A percentile compares a stretch with the other conserved stretches of the same genome.
Evolutionary conservation across 2,113 vertebrate genomes (phyloP).

Genomic region (Lepisosteus osseus): DNA sequence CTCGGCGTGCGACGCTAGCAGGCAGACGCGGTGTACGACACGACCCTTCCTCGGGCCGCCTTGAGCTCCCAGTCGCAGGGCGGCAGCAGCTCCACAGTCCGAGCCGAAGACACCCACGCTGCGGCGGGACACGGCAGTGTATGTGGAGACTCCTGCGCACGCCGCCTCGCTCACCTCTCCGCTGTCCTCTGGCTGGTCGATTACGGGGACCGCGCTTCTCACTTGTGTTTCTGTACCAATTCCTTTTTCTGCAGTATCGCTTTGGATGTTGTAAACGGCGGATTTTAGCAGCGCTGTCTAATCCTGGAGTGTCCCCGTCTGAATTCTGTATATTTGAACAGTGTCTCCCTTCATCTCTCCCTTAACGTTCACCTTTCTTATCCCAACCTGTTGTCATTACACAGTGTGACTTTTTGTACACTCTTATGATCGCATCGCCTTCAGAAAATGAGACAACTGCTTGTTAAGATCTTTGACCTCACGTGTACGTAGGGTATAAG

Average conservation of each 20-base stretch:
- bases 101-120: slow-evolving; percentile 54
- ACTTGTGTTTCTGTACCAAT: too few relatives aligned
- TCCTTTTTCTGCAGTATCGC: neutral
- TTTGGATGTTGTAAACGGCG: neutral
- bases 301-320: too few relatives aligned
- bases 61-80: slow-evolving; percentile 50
- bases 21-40: slow-evolving; percentile 59
- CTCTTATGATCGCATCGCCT: too few relatives aligned
- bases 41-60: slow-evolving; percentile 69
- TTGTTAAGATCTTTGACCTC: too few relatives aligned
- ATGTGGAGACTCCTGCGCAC: neutral
- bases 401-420: too few relatives aligned
- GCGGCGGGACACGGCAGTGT: slow-evolving; percentile 22
- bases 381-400: too few relatives aligned
- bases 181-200: neutral
- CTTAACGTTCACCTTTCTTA: too few relatives aligned
- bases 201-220: too few relatives aligned
- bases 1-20: slow-evolving; percentile 30
- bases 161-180: neutral
- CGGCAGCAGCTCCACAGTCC: slow-evolving; percentile 64
- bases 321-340: too few relatives aligned
- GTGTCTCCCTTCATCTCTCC: too few relatives aligned
- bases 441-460: too few relatives aligned
- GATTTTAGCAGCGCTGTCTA: neutral
- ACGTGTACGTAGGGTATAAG: too few relatives aligned